Evolutionary conservation across 2,888 invertebrate species (phyloP), one percentile per base, ranked within the genome.

Genomic region (Allophyes oxyacanthae): DNA sequence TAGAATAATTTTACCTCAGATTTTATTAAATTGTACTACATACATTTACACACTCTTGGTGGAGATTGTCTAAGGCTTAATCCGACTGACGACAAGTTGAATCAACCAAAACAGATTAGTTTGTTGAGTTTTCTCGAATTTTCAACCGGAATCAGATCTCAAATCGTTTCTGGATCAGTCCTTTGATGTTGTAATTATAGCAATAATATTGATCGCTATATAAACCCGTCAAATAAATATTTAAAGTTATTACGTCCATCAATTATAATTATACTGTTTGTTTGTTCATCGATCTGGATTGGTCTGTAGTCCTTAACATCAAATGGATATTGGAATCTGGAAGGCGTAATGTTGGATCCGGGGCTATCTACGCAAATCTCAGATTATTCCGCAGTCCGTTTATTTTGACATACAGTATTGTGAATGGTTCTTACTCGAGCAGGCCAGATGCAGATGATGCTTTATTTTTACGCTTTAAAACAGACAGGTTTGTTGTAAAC

Each of bases 171-270:
- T 73, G 45, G 56, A 54, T 34, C 58, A 67, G 36, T 72, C 77
- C 84, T 90, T 91, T 91, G 90, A 91, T 88, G 83, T 82, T 60
- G 80, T 81, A 71, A 77, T 61, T 76, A 72, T 72, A 74, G 76
- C 67, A 83, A 87, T 84, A 88, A 89, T 90, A 90, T 90, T 89
- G 86, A 86, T 77, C 66, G 73, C 81, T 80, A 81, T 57, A 65
- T 82, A 76, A 82, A 79, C 71, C 66, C 65, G 69, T 66, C 68
- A 71, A 84, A 87, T 82, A 85, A 86, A 89, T 82, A 78, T 75
- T 71, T 8, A 64, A 68, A 76, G 55, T 75, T 74, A 81, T 79
- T 75, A 69, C 75, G 77, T 74, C 74, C 75, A 75, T 78, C 58
- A 65, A 75, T 81, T 81, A 86, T 80, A 85, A 83, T 85, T 83